A percentile compares a stretch with the other conserved stretches of the same genome.
Evolutionary conservation across 2,888 invertebrate species (phyloP).

Genomic region (Ligdia adustata): DNA sequence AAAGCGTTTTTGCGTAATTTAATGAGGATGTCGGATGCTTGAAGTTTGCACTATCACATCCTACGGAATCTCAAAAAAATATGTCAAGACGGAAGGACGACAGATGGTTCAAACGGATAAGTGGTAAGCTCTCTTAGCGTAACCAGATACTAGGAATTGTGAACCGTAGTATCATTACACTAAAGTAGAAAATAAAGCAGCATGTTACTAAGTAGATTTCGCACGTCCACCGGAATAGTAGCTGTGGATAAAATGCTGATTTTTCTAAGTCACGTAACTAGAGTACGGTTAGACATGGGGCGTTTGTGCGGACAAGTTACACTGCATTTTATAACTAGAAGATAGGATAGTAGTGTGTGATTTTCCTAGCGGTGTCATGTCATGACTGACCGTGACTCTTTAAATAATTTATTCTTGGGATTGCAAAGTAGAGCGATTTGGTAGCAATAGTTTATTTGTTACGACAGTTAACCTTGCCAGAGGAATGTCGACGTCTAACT

Average conservation of each 20-base stretch:
- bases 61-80: conserved; percentile 34
- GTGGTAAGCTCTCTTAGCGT: conserved; percentile 33
- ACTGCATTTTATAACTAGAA: conserved; percentile 35
- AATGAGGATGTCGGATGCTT: conserved; percentile 32
- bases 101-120: conserved; percentile 49
- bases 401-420: conserved; percentile 15
- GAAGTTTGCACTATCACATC: conserved; percentile 27
- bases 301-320: conserved; percentile 37
- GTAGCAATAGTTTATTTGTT: background rate
- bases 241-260: conserved; percentile 54
- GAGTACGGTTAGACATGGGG: conserved; percentile 54
- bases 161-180: conserved; percentile 1
- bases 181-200: conserved; percentile 25
- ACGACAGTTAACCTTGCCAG: conserved; percentile 1
- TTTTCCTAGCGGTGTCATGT: conserved; percentile 23
- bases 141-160: conserved; percentile 11
- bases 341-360: conserved; percentile 20
- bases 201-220: conserved; percentile 18
- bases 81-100: conserved; percentile 53
- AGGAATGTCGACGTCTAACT: too few species aligned
- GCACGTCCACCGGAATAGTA: conserved; percentile 31
- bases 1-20: conserved; percentile 3
- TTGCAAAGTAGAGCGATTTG: conserved; percentile 10
- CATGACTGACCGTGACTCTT: too few species aligned
- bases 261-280: conserved; percentile 66